A percentile compares a stretch with the other conserved stretches of the same genome.
Evolutionary conservation across 2,113 vertebrate species (phyloP).

Genomic region (Gallinago media): DNA sequence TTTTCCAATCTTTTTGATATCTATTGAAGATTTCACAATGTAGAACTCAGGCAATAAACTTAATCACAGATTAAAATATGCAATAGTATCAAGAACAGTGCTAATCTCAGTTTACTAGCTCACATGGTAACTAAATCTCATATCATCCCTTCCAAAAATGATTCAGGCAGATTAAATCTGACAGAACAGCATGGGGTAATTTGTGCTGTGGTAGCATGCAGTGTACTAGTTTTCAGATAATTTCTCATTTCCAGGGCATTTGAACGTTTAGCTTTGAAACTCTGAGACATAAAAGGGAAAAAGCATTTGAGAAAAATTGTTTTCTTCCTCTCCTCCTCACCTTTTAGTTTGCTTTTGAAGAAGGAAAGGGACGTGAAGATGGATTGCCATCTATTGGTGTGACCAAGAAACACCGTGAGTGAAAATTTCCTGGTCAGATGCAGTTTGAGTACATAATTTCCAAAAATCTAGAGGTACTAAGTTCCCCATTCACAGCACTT

Average conservation of each 20-base stretch:
- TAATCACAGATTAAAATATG: conserved; percentile 21
- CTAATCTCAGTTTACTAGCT: conserved; percentile 30
- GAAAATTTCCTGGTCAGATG: not conserved
- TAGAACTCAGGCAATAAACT: not conserved
- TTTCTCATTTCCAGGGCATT: conserved; percentile 63
- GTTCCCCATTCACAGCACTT: not conserved
- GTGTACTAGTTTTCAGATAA: conserved; percentile 65
- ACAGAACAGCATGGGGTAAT: conserved; percentile 64
- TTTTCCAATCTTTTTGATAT: not conserved
- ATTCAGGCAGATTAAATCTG: conserved; percentile 65
- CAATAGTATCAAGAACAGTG: not conserved
- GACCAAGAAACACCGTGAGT: not conserved
- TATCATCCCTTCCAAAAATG: conserved; percentile 55
- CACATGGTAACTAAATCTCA: conserved; percentile 43
- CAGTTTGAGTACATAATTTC: not conserved
- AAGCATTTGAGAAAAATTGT: conserved; percentile 40
- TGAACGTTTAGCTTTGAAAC: conserved; percentile 65
- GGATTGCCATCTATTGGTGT: conserved; percentile 76
- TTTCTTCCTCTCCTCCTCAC: conserved; percentile 36
- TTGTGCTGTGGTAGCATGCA: conserved; percentile 51
- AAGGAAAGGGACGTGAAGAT: not conserved
- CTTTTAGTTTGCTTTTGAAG: not conserved
- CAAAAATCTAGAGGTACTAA: not conserved
- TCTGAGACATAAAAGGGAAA: conserved; percentile 45
- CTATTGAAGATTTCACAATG: not conserved